Conservation (phyloP, 2,113 vertebrate genomes). For the Xiphophorus maculatus region DNA sequence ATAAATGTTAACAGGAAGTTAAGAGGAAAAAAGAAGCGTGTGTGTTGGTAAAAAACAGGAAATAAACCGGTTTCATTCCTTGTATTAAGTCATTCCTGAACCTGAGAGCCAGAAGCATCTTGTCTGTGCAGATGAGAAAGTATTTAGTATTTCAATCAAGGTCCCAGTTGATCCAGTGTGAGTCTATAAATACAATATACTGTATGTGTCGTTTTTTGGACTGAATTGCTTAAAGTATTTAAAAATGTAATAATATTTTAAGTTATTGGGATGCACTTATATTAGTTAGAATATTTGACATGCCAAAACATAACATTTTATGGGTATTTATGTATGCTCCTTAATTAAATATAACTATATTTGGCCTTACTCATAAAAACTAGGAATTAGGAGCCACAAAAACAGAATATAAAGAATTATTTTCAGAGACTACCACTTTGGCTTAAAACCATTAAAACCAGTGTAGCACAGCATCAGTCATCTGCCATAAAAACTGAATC, state of each 20-base stretch:
- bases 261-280: neutral
- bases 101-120: too few relatives aligned
- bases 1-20: too few relatives aligned
- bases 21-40: too few relatives aligned
- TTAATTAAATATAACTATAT: conserved; percentile 14
- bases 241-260: neutral
- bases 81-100: too few relatives aligned
- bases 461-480: conserved; percentile 41
- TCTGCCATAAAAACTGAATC: conserved; percentile 47
- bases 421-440: conserved; percentile 46
- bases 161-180: too few relatives aligned
- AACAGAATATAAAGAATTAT: conserved; percentile 45
- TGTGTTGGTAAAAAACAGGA: too few relatives aligned
- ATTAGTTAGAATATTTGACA: too few relatives aligned
- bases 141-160: too few relatives aligned
- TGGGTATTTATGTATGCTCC: too few relatives aligned
- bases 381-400: conserved; percentile 32
- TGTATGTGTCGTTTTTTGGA: neutral
- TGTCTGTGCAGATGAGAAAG: too few relatives aligned
- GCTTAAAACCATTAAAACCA: conserved; percentile 55
- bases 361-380: conserved; percentile 52
- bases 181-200: neutral
- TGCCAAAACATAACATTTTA: too few relatives aligned
- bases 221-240: neutral
- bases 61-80: too few relatives aligned